phyloP scores from a whole-genome alignment of 2,888 invertebrate species.

The Dexiosoma caninum region DNA sequence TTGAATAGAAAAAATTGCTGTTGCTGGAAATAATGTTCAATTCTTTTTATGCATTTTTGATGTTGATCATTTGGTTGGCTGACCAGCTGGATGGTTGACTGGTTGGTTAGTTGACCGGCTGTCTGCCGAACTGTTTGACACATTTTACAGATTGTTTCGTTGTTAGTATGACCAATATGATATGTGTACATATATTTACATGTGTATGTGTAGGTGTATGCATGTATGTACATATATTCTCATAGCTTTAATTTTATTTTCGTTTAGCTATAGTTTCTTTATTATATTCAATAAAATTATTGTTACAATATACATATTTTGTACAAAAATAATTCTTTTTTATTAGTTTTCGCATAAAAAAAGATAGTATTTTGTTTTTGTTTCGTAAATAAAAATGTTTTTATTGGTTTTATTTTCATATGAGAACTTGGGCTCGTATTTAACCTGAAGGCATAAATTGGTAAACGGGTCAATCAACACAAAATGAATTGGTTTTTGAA shows the following conservation, averaged over 20 bases:
- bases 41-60: constrained; percentile 45
- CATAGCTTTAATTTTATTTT: not conserved
- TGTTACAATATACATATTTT: too few relatives aligned
- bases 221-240: too few relatives aligned
- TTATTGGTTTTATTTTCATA: not conserved
- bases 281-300: constrained; percentile 45
- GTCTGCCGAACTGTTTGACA: not conserved
- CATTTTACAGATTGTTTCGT: not conserved
- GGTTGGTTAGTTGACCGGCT: not conserved
- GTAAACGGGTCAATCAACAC: constrained; percentile 44
- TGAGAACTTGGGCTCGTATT: not conserved
- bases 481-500: constrained; percentile 37
- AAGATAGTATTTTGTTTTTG: not conserved
- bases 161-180: constrained; percentile 17
- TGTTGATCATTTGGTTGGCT: constrained; percentile 45
- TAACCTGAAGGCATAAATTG: constrained; percentile 20
- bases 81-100: constrained; percentile 7
- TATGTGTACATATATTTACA: too few relatives aligned
- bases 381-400: not conserved
- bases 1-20: constrained; percentile 22
- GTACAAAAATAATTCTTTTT: not conserved
- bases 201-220: too few relatives aligned
- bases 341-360: constrained; percentile 17
- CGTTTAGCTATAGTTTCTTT: not conserved
- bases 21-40: constrained; percentile 41